These are phyloP conservation scores for Oryctes rhinoceros DNA, from an alignment of 1,140 invertebrate genomes.

Conservation along the genomic window DNA sequence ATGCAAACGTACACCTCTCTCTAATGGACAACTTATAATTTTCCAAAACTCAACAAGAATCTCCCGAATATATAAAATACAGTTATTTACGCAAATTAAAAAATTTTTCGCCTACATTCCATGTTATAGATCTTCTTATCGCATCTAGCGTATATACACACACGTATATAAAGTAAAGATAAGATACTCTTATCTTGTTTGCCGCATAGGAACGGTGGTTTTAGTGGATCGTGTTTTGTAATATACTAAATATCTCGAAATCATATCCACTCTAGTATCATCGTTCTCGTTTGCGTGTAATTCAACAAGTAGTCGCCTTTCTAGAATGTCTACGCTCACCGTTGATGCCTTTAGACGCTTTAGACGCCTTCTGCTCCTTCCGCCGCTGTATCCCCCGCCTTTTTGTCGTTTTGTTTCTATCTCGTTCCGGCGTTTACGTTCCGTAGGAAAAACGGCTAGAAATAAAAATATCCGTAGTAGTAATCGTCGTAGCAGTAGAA, in stretches of 20 bases:
- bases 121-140: neutral
- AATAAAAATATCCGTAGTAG: neutral
- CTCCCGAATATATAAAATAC: too few relatives aligned
- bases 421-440: neutral
- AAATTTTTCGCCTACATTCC: neutral
- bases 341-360: neutral
- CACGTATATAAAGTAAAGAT: neutral
- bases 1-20: too few relatives aligned
- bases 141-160: neutral
- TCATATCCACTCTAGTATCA: neutral
- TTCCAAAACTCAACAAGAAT: too few relatives aligned
- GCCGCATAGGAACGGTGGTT: neutral
- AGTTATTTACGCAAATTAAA: too few relatives aligned
- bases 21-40: too few relatives aligned
- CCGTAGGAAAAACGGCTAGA: neutral
- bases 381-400: neutral
- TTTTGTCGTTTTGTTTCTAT: neutral
- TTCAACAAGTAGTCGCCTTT: constrained; percentile 3
- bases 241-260: neutral
- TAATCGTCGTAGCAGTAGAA: too few relatives aligned
- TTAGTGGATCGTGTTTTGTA: neutral
- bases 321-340: neutral
- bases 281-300: neutral
- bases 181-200: neutral
- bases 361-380: neutral